Base-by-base conservation (phyloP, 2,888 invertebrate species). In the Mythimna lalbum region DNA sequence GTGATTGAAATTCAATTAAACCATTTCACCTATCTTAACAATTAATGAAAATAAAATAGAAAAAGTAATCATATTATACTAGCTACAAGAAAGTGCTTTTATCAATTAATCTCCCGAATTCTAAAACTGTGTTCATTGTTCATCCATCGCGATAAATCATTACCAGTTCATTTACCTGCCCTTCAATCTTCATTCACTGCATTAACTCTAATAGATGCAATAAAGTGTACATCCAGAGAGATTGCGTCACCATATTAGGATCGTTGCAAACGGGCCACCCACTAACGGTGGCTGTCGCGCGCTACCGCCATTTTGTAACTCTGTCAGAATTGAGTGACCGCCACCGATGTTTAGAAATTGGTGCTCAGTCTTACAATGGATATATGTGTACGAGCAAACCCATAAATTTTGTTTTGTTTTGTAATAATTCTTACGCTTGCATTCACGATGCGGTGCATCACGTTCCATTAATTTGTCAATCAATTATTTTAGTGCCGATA, bases 131-230 rank as follows among this genome's bases (percentile, higher is more conserved):
- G 5, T 53, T 31, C 10, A 60, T 52, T 31, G 14, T 52, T 23
- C 17, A 60, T 27, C 5, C 4, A 43, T 52, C 4, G 2, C n/a
- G 47, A 47, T 74, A 12, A 60, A 65, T 81, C 31, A 80, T 60
- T 17, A 60, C 23, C 52, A 55, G 43, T 21, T n/a, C 39, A 52
- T n/a, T 23, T 52, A 21, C 17, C 43, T 57, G 17, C 19, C 53
- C 17, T 53, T 73, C 23, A 60, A 62, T 71, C 59, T 66, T 50
- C 60, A 71, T 71, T 71, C 57, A 52, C 33, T 69, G 68, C 66
- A 59, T 79, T 74, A 79, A 60, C 43, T 56, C 52, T 63, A 74
- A 82, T 82, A 65, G 80, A 75, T 71, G 80, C 80, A 75, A 80
- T 82, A 80, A 75, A 74, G 57, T 71, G 83, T 75, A 69, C 66